Percentiles rank a stretch among this genome's conserved stretches.
These are phyloP conservation scores for Salmo trutta DNA, from an alignment of 2,797 vertebrate species.

Conservation along the genomic window DNA sequence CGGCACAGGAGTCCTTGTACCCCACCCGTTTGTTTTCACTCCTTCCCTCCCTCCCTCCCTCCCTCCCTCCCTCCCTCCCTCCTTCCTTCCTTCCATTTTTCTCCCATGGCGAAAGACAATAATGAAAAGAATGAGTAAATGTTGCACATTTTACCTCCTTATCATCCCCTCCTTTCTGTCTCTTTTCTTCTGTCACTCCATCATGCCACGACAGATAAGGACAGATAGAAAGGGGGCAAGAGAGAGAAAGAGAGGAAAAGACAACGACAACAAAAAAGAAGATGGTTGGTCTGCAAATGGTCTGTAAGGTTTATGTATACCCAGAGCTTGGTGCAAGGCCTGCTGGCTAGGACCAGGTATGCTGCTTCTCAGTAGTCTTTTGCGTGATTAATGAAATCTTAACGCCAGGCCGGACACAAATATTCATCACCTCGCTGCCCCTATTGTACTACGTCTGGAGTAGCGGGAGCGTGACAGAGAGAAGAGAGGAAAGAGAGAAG, in stretches of 20 bases:
- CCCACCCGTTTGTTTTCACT: conserved; percentile 76
- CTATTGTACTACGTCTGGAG: conserved; percentile 77
- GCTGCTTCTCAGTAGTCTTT: conserved; percentile 66
- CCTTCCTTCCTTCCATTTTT: too few relatives aligned
- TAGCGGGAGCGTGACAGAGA: conserved; percentile 73
- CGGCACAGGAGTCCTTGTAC: conserved; percentile 87
- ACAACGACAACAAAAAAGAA: conserved; percentile 59
- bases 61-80: conserved; percentile 62
- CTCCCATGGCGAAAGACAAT: conserved; percentile 58
- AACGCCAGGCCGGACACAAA: conserved; percentile 77
- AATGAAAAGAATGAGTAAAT: conserved; percentile 75
- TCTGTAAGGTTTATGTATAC: background rate
- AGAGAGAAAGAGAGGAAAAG: conserved; percentile 21
- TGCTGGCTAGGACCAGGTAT: conserved; percentile 66
- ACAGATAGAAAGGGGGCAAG: conserved; percentile 13
- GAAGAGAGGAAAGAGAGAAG: conserved; percentile 62
- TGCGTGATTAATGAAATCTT: conserved; percentile 89
- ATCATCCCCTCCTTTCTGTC: conserved; percentile 80
- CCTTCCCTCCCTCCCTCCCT: conserved; percentile 14
- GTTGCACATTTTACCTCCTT: conserved; percentile 79
- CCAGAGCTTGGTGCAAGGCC: conserved; percentile 47
- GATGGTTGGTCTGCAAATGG: conserved; percentile 31
- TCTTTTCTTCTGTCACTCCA: conserved; percentile 80
- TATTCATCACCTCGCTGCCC: conserved; percentile 79
- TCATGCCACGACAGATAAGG: conserved; percentile 54